Conservation (phyloP, 2,888 invertebrate species). For the Drosophila neotestacea region DNA sequence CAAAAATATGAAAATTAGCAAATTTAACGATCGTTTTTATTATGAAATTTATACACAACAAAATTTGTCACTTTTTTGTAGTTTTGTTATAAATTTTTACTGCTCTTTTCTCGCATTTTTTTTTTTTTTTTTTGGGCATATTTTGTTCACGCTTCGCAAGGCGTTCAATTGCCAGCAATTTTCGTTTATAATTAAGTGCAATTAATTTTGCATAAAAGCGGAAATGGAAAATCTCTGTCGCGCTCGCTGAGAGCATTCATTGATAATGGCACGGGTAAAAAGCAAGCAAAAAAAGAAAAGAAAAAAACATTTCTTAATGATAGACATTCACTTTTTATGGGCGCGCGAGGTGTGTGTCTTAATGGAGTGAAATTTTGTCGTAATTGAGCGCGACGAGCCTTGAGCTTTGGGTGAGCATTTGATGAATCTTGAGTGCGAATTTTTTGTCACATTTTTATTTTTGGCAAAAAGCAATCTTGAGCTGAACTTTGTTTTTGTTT, state of each 20-base stretch:
- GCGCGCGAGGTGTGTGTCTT: constrained; percentile 71
- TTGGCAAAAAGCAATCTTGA: constrained; percentile 6
- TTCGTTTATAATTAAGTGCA: constrained; percentile 66
- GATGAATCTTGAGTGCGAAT: constrained; percentile 66
- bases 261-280: constrained; percentile 32
- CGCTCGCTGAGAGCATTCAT: constrained; percentile 42
- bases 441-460: constrained; percentile 42
- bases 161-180: constrained; percentile 56
- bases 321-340: constrained; percentile 78
- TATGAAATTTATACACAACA: constrained; percentile 11
- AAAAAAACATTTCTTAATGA: constrained; percentile 66
- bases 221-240: constrained; percentile 64
- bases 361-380: constrained; percentile 76
- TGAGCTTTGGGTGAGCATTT: constrained; percentile 68
- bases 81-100: not conserved
- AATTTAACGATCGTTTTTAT: constrained; percentile 53
- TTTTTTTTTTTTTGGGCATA: too few species aligned
- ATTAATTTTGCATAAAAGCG: constrained; percentile 76
- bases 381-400: constrained; percentile 77
- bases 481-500: constrained; percentile 31
- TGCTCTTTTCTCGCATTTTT: constrained; percentile 10
- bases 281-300: constrained; percentile 2
- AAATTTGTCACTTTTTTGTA: constrained; percentile 21
- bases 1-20: constrained; percentile 59
- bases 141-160: constrained; percentile 47